A percentile compares a stretch with the other conserved stretches of the same genome.
Evolutionary conservation across 1,140 invertebrate genomes (phyloP).

Genomic region (Druon quercuslanigerum): DNA sequence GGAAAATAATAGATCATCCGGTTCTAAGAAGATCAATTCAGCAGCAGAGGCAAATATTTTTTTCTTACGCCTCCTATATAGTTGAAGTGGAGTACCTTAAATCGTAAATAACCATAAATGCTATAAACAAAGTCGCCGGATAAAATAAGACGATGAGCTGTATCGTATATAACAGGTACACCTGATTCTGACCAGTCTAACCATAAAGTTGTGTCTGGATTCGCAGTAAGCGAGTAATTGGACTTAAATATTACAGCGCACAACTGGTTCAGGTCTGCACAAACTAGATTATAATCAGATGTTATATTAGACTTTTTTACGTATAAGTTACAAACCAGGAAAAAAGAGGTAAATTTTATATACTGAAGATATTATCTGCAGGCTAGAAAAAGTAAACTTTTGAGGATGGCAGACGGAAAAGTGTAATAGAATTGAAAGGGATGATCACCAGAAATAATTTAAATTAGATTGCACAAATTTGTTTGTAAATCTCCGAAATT

Average conservation of each 20-base stretch:
- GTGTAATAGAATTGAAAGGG: background rate
- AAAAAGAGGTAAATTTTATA: background rate
- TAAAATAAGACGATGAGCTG: constrained; percentile 46
- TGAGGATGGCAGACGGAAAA: background rate
- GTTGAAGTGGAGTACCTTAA: constrained; percentile 31
- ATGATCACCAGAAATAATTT: background rate
- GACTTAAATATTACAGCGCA: constrained; percentile 49
- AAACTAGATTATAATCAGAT: background rate
- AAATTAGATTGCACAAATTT: no score
- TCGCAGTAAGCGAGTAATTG: constrained; percentile 56
- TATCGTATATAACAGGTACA: constrained; percentile 40
- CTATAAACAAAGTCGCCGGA: constrained; percentile 53
- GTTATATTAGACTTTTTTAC: background rate
- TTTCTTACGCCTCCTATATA: constrained; percentile 3
- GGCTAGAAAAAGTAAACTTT: background rate
- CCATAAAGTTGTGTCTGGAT: constrained; percentile 38
- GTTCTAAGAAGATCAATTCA: no score
- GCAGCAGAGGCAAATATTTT: no score
- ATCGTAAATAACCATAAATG: constrained; percentile 49
- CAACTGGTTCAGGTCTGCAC: constrained; percentile 7
- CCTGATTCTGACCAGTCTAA: constrained; percentile 35
- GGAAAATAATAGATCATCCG: no score
- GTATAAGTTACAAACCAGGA: background rate
- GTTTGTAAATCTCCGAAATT: no score
- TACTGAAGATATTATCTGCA: background rate